A percentile compares a stretch with the other conserved stretches of the same genome.
Evolutionary conservation across 92 coral and sea anemone species (phyloP).

Genomic region (Plumapathes pennacea): DNA sequence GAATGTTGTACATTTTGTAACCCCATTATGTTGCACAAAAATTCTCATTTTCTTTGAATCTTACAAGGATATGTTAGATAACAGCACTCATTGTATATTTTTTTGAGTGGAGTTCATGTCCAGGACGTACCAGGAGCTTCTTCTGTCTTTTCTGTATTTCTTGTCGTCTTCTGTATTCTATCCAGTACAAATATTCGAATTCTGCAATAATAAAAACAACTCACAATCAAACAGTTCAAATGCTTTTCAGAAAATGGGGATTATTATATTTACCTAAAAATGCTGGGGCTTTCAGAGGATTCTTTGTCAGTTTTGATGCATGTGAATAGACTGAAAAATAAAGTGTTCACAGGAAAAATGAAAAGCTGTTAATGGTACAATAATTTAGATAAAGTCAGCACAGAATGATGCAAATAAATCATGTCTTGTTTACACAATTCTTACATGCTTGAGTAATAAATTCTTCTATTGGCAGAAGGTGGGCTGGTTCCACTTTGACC

Average conservation of each 20-base stretch:
- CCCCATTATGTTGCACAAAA: too few species aligned
- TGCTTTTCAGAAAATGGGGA: not conserved
- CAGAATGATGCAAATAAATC: not conserved
- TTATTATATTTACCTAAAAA: constrained; percentile 46
- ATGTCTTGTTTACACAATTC: constrained; percentile 8
- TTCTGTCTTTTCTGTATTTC: constrained; percentile 66
- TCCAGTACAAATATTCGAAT: constrained; percentile 92
- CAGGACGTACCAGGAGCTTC: constrained; percentile 56
- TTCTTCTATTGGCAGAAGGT: constrained; percentile 68
- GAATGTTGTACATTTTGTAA: not conserved
- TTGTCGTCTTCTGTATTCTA: constrained; percentile 88
- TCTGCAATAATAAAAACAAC: constrained; percentile 39
- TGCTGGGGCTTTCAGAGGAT: constrained; percentile 79
- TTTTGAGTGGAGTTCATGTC: not conserved
- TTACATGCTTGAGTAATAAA: constrained; percentile 86
- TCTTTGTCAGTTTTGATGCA: constrained; percentile 79
- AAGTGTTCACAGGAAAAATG: not conserved
- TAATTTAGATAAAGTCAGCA: not conserved
- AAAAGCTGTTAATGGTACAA: too few species aligned
- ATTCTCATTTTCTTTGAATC: too few species aligned
- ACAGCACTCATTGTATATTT: too few species aligned
- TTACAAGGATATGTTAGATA: too few species aligned
- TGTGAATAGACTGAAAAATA: constrained; percentile 78
- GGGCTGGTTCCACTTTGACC: constrained; percentile 31
- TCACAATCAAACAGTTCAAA: too few species aligned